Evolutionary conservation across 1,140 invertebrate genomes (phyloP).

Genomic region (Drosophila sproati): DNA sequence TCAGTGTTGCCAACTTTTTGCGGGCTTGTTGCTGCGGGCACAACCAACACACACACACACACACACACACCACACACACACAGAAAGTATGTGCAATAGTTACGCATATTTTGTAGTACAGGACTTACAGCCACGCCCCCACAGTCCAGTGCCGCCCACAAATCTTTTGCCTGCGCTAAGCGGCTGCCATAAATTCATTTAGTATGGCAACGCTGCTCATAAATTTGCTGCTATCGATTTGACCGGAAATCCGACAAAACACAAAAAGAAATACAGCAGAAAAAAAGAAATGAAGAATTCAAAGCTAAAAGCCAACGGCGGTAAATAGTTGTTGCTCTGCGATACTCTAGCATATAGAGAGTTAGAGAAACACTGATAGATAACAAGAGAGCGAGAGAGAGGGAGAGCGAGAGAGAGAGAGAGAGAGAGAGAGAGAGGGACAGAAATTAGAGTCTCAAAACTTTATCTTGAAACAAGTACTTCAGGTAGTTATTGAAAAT

Average conservation of each 20-base stretch:
- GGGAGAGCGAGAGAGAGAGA: too few relatives aligned
- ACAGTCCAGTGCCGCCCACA: conserved; percentile 2
- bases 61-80: conserved; percentile 13
- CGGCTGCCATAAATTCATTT: conserved; percentile 79
- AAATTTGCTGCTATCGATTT: conserved; percentile 76
- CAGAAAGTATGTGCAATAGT: conserved; percentile 24
- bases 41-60: conserved; percentile 18
- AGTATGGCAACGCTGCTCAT: conserved; percentile 73
- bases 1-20: conserved; percentile 82
- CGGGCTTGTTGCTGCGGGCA: conserved; percentile 50
- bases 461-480: too few relatives aligned
- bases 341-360: conserved; percentile 11
- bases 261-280: conserved; percentile 2
- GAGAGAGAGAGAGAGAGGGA: too few relatives aligned
- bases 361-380: neutral
- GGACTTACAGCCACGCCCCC: conserved; percentile 25
- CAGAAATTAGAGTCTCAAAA: neutral
- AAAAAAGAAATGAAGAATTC: conserved; percentile 20
- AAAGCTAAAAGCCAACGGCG: conserved; percentile 56
- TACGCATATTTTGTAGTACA: conserved; percentile 68
- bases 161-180: conserved; percentile 50
- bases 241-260: conserved; percentile 44
- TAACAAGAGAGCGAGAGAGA: too few relatives aligned
- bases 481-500: too few relatives aligned
- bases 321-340: conserved; percentile 62